A percentile compares a stretch with the other conserved stretches of the same genome.
phyloP scores from a whole-genome alignment of 2,888 invertebrate species.

The Siphonodentalium dalli region DNA sequence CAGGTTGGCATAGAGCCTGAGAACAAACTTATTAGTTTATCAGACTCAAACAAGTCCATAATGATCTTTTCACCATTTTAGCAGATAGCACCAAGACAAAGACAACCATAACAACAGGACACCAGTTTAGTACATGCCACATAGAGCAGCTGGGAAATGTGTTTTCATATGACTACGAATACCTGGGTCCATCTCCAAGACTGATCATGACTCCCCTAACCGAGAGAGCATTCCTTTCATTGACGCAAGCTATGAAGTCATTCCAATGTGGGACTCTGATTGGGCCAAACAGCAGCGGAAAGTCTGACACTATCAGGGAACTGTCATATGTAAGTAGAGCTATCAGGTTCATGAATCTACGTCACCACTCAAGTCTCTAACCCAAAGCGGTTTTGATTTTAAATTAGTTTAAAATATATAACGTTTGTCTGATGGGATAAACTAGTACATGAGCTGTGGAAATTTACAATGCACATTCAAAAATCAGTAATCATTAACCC shows the following conservation, averaged over 20 bases:
- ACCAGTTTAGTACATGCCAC: constrained; percentile 57
- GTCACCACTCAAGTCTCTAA: too few species aligned
- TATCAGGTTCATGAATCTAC: too few species aligned
- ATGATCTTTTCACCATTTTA: too few species aligned
- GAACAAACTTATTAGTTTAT: too few species aligned
- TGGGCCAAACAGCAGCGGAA: constrained; percentile 59
- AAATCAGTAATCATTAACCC: too few species aligned
- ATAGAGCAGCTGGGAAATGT: constrained; percentile 56
- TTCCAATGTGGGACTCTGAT: constrained; percentile 59
- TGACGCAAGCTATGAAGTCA: constrained; percentile 56
- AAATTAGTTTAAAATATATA: too few species aligned
- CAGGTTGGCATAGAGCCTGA: too few species aligned
- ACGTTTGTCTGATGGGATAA: too few species aligned
- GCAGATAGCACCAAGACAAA: constrained; percentile 43
- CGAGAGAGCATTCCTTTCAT: constrained; percentile 56
- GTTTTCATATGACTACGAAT: constrained; percentile 60
- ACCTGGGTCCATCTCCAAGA: constrained; percentile 48
- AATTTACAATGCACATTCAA: too few species aligned
- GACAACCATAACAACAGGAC: constrained; percentile 56
- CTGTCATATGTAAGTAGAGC: constrained; percentile 50
- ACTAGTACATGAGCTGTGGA: too few species aligned
- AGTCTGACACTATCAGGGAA: constrained; percentile 58
- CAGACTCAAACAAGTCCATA: too few species aligned
- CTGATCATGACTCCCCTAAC: constrained; percentile 60
- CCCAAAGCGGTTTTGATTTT: too few species aligned